These are phyloP conservation scores for Neria commutata DNA, from an alignment of 2,888 invertebrate species.

Conservation along the genomic window DNA sequence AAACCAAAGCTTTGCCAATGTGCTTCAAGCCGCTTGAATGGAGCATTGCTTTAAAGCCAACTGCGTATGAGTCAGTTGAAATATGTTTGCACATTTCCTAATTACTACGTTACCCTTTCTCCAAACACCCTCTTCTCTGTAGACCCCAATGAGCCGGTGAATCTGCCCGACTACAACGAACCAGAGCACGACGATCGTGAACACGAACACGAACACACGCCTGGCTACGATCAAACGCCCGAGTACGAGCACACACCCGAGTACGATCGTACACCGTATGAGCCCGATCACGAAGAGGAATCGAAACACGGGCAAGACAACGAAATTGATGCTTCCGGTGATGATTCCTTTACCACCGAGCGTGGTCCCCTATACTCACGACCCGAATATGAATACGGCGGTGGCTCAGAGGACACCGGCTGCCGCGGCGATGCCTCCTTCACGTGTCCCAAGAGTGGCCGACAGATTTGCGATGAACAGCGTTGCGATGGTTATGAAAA, in stretches of 20 bases:
- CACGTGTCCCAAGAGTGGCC: conserved; percentile 42
- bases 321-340: conserved; percentile 38
- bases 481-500: conserved; percentile 50
- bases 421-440: conserved; percentile 57
- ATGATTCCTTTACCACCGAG: conserved; percentile 32
- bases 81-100: background rate
- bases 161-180: background rate
- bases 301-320: background rate
- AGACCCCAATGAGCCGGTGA: conserved; percentile 1
- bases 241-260: background rate
- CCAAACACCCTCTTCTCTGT: background rate
- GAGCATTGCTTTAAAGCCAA: no score
- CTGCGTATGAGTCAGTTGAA: no score
- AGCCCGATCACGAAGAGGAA: background rate
- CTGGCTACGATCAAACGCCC: background rate
- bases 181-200: background rate
- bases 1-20: no score
- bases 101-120: background rate
- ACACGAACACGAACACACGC: background rate
- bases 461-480: conserved; percentile 52
- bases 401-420: conserved; percentile 17
- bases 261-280: background rate
- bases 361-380: conserved; percentile 28
- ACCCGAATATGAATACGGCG: conserved; percentile 8
- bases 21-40: no score